Evolutionary conservation across 2,113 vertebrate species (phyloP).

Genomic region (Cromileptes altivelis): DNA sequence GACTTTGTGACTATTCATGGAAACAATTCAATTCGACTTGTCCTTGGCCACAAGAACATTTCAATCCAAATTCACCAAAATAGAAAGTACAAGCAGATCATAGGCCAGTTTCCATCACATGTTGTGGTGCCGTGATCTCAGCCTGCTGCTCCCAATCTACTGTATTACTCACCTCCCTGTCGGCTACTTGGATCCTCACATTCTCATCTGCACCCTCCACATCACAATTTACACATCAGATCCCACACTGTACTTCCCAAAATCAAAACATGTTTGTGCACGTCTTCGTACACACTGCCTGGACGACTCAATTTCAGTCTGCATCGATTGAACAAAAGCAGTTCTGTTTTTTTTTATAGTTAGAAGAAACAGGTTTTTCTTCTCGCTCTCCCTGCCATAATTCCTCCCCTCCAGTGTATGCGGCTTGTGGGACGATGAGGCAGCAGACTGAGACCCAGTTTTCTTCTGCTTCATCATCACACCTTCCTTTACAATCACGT

Average conservation of each 20-base stretch:
- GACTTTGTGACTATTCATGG: neutral
- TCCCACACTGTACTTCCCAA: conserved; percentile 1
- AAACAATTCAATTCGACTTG: conserved; percentile 4
- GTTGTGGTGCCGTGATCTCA: conserved; percentile 12
- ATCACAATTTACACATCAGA: conserved; percentile 32
- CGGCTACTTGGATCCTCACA: conserved; percentile 4
- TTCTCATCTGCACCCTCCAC: conserved; percentile 4
- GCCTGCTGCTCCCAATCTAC: conserved; percentile 15
- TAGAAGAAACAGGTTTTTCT: conserved; percentile 11
- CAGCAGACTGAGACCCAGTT: conserved; percentile 57
- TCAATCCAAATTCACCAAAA: conserved; percentile 11
- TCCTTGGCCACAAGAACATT: neutral
- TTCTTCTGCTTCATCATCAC: conserved; percentile 38
- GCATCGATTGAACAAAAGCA: conserved; percentile 11
- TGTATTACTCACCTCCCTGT: conserved; percentile 21
- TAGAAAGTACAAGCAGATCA: conserved; percentile 15
- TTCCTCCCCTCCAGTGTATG: conserved; percentile 35
- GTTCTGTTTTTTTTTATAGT: conserved; percentile 30
- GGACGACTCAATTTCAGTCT: conserved; percentile 12
- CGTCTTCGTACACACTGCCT: neutral
- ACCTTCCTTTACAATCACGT: conserved; percentile 16
- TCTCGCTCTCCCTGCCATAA: conserved; percentile 24
- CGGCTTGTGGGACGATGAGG: conserved; percentile 56
- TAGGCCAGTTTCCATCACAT: conserved; percentile 19
- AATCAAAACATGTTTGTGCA: conserved; percentile 6